Evolutionary conservation across 1,140 invertebrate species (phyloP), one percentile per base, ranked within the genome.

Genomic region (Formica selysi): DNA sequence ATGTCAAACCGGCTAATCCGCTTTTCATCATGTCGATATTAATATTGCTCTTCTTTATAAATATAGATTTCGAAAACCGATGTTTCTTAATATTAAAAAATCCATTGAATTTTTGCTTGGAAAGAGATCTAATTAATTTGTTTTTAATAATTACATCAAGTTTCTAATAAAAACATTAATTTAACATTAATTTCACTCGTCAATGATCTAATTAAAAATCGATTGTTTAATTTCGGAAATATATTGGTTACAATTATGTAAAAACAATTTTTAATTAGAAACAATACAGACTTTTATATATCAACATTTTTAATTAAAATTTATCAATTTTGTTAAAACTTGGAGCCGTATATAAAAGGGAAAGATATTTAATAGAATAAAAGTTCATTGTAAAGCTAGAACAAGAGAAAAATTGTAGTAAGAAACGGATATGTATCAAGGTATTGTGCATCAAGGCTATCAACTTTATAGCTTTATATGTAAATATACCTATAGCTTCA

Each of bases 371-470:
- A 59, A 59, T 74, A 74, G 8, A 59, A 8, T 54, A 32, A 36
- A 1, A 51, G 26, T 76, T 64, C 4, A 61, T 48, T 48, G 44
- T 51, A 41, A 76, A n/a, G 1, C 11, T 26, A 36, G 16, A 48
- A 29, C n/a, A 6, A 26, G 6, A 61, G 6, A n/a, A 61, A 44
- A 62, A 26, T 13, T 10, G 8, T 16, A 64, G 3, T 51, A 78
- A n/a, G 19, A 19, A 26, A 41, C 7, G 5, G n/a, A 48, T 51
- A 29, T 29, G 26, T 29, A 29, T 29, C 26, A 29, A 29, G 26
- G 26, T 29, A 19, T 79, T 68, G 26, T 19, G 22, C n/a, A 76
- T 73, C 48, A 54, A 36, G 36, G 38, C 48, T 26, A 48, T 64
- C 19, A 67, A 38, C 36, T 32, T 62, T 51, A 19, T 19, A 51